Conservation (phyloP, 2,113 vertebrate species). For the Python bivittatus region DNA sequence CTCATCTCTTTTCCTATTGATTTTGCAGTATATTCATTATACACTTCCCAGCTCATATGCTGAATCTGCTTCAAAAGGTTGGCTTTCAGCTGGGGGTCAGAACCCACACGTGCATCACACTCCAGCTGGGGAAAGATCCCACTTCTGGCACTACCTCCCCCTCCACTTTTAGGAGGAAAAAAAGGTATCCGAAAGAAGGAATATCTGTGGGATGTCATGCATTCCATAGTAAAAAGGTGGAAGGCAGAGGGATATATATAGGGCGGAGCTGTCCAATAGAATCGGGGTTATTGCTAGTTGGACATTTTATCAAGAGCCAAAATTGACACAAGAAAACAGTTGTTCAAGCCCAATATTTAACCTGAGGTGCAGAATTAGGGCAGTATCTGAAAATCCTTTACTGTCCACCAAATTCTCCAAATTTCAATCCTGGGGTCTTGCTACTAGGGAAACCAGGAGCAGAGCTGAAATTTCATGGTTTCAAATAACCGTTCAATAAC, state of each 20-base stretch:
- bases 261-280: not conserved
- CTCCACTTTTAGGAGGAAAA: not conserved
- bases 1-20: conserved; percentile 79
- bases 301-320: not conserved
- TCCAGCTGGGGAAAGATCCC: not conserved
- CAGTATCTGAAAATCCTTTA: not conserved
- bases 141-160: not conserved
- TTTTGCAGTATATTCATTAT: conserved; percentile 75
- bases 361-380: not conserved
- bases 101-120: not conserved
- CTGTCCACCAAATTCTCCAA: not conserved
- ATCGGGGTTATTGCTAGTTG: not conserved
- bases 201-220: not conserved
- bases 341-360: not conserved
- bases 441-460: not conserved
- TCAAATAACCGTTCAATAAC: not conserved
- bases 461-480: not conserved
- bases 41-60: conserved; percentile 59
- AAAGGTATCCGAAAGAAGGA: not conserved
- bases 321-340: not conserved
- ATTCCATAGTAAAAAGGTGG: not conserved
- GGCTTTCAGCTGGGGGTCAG: not conserved
- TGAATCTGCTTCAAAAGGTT: conserved; percentile 37
- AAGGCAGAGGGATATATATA: not conserved
- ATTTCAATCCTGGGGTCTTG: not conserved